Conservation (phyloP, 2,797 vertebrate species). For the Garrulus glandarius region DNA sequence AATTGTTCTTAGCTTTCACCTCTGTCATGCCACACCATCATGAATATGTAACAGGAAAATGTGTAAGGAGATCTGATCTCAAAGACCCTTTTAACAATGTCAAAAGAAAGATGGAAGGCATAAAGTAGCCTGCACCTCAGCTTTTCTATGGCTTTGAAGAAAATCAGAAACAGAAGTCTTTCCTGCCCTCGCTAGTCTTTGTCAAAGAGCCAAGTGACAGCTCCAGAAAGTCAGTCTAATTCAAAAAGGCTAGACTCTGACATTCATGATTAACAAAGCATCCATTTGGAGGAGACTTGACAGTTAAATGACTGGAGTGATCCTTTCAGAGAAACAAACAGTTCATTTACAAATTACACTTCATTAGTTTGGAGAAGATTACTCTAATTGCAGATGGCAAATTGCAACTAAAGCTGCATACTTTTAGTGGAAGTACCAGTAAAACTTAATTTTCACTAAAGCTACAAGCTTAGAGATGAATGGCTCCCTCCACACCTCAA, state of each 20-base stretch:
- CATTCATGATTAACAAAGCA: slow-evolving; percentile 23
- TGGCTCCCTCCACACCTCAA: neutral
- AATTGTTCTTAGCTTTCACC: neutral
- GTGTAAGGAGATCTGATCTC: neutral
- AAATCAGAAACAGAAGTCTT: neutral
- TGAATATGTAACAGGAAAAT: neutral
- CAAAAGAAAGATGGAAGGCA: neutral
- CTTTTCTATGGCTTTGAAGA: neutral
- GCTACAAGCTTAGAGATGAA: neutral
- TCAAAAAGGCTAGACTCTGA: neutral
- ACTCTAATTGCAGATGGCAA: slow-evolving; percentile 40
- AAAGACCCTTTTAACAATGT: neutral
- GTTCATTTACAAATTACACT: slow-evolving; percentile 55
- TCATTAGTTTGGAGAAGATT: slow-evolving; percentile 35
- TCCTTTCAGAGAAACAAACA: slow-evolving; percentile 29
- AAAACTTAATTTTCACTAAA: slow-evolving; percentile 48
- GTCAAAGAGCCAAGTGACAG: neutral
- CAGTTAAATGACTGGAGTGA: neutral
- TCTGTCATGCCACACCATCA: neutral
- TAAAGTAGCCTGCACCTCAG: neutral
- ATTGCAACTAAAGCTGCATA: slow-evolving; percentile 31
- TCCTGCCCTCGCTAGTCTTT: neutral
- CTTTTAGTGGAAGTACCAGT: slow-evolving; percentile 24
- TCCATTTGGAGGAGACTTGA: neutral
- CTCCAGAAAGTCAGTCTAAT: slow-evolving; percentile 17